Conservation (phyloP, 2,888 invertebrate species). For the Chrysomela aeneicollis region DNA sequence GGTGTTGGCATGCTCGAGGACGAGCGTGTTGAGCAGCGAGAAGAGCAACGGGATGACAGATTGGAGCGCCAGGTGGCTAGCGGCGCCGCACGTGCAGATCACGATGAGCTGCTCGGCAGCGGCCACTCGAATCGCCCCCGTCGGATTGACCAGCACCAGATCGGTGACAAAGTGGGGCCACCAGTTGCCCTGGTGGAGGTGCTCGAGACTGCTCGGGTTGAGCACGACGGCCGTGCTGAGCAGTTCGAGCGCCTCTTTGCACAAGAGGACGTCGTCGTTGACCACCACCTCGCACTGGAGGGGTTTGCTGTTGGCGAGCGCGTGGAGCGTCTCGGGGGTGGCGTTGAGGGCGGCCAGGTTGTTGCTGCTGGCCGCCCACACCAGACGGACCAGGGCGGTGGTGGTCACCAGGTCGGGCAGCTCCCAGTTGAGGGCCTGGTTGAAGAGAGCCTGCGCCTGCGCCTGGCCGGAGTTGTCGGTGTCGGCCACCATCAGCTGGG, state of each 20-base stretch:
- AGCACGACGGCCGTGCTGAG: constrained; percentile 89
- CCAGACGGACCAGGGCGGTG: constrained; percentile 76
- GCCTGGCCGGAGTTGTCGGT: constrained; percentile 55
- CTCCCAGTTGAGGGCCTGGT: constrained; percentile 72
- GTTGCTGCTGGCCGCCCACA: constrained; percentile 81
- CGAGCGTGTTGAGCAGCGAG: constrained; percentile 71
- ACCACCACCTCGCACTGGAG: constrained; percentile 56
- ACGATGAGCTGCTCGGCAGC: constrained; percentile 86
- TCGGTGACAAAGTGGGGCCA: constrained; percentile 92
- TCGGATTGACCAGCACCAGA: constrained; percentile 83
- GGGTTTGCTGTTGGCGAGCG: constrained; percentile 69
- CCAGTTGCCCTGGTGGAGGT: constrained; percentile 80
- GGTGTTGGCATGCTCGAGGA: constrained; percentile 74
- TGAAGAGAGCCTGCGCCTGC: constrained; percentile 62
- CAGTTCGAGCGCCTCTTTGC: constrained; percentile 92
- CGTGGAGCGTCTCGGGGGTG: constrained; percentile 70
- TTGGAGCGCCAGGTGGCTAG: constrained; percentile 67
- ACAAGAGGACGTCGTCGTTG: constrained; percentile 62
- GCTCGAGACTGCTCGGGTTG: constrained; percentile 86
- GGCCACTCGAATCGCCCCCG: constrained; percentile 75
- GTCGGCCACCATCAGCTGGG: constrained; percentile 66
- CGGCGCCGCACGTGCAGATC: constrained; percentile 82
- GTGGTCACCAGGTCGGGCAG: constrained; percentile 78
- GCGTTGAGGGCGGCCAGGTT: constrained; percentile 69
- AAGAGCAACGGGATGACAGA: constrained; percentile 74